Evolutionary conservation across 2,888 invertebrate species (phyloP), one percentile per base, ranked within the genome.

Genomic region (Sericinus montela): DNA sequence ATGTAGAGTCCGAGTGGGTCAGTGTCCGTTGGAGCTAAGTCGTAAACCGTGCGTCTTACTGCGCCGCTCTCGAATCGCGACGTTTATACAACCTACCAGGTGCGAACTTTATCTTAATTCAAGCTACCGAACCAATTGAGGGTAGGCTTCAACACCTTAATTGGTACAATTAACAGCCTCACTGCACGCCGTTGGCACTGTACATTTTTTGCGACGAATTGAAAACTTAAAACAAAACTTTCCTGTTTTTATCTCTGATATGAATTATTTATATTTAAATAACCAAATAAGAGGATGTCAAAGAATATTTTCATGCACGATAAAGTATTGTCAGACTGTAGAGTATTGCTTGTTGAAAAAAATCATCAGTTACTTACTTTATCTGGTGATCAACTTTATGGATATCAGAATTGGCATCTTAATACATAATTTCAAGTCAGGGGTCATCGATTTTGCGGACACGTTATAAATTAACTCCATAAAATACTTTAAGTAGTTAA

Each of bases 81-180:
- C 85, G 79, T 80, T 78, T 77, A 75, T 75, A 75, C 67, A 72
- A 60, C 61, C 71, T 66, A 68, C 75, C 84, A 87, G 86, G 87
- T 88, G 88, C 80, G 80, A 87, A 83, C 76, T 83, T 88, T 85
- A 88, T 86, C 87, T 87, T 84, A 83, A 86, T 85, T 80, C 80
- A 78, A 76, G 82, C 84, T 79, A 80, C 82, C 74, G 78, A 75
- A 69, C 66, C 70, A 73, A 77, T 74, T 73, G 70, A 66, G 60
- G 71, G 70, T 72, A 54, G 51, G 72, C 67, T 66, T 67, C 65
- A 45, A 56, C 67, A 70, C 72, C 35, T 50, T 50, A 50, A 50
- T 50, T 45, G 49, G 32, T 40, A 50, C 49, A 50, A 45, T 76
- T 76, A 71, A 75, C 44, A 35, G 32, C 23, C 47, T 47, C 52